Evolutionary conservation across 1,140 invertebrate genomes (phyloP).

Genomic region (Tetragonula clypearis): DNA sequence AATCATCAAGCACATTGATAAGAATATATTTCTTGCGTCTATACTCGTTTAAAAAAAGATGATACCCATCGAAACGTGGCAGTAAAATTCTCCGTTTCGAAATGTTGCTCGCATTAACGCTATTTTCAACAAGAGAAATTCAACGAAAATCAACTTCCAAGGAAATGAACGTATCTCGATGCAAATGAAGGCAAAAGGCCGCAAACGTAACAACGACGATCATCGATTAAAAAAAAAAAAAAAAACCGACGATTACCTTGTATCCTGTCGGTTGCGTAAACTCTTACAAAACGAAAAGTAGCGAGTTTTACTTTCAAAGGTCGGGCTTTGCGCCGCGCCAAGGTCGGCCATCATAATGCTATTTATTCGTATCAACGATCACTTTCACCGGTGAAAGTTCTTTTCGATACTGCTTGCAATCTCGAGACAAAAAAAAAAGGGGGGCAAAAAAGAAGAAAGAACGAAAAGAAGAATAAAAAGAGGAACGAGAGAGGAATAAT

Average conservation of each 20-base stretch:
- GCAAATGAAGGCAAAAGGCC: neutral
- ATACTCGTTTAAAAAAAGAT: too few species aligned
- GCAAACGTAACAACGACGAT: neutral
- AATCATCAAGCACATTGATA: neutral
- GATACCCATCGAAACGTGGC: too few species aligned
- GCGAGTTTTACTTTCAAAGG: constrained; percentile 40
- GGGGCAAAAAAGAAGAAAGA: neutral
- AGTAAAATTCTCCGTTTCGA: neutral
- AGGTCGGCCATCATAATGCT: constrained; percentile 48
- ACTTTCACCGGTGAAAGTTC: constrained; percentile 63
- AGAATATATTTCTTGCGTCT: neutral
- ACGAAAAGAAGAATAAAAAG: neutral
- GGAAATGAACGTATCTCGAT: neutral
- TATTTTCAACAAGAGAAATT: neutral
- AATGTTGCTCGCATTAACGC: neutral
- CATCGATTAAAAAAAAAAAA: too few species aligned
- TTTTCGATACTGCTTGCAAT: neutral
- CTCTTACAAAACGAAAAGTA: neutral
- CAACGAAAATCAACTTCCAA: neutral
- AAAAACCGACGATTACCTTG: neutral
- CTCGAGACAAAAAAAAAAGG: neutral
- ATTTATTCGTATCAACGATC: constrained; percentile 27
- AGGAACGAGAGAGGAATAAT: constrained; percentile 21
- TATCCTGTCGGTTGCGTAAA: constrained; percentile 12
- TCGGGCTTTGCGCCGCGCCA: constrained; percentile 29